Evolutionary conservation across 2,113 vertebrate species (phyloP), one percentile per base, ranked within the genome.

Genomic region (Chascanopsetta lugubris): DNA sequence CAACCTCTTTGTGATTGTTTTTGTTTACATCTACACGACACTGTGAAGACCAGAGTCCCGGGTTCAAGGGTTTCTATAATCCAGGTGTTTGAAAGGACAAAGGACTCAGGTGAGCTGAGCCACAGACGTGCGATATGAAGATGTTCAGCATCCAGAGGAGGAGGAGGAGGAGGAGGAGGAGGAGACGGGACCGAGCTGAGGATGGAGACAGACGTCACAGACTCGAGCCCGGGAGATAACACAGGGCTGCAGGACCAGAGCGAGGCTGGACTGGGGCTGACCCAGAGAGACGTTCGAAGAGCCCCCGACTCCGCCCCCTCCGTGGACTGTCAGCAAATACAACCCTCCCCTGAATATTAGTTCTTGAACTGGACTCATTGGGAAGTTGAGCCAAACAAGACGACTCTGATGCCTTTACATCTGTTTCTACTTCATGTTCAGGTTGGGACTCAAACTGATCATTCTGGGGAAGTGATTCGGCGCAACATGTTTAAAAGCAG

Each of bases 21-120:
- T 95, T 82, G 94, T 96, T 69, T 96, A 96, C 78, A 94, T 97
- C 81, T 96, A 95, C 75, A 96, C 94, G 48, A 96, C 93, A 36
- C 81, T 96, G 83, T 96, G 92, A 96, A 25, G 48, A 54, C 25
- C 17, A 47, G 29, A 40, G 18, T 4, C 27, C 7, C 20, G 32
- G 25, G 32, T 4, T 12, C 18, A 9, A 36, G 8, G 42, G 69
- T 55, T 69, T 51, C 42, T 25, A 21, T 46, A 61, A 50, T 5
- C 13, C 22, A 3, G 6, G 8, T 15, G n/a, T 25, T 27, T 47
- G 21, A 27, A 4, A 22, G 30, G 38, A 71, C 2, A 10, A 32
- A 55, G 29, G 11, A 42, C 21, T 21, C 17, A 32, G 26, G 38
- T 2, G 38, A 29, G 36, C 20, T 13, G 2, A 21, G 15, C 45